Evolutionary conservation across 2,888 invertebrate genomes (phyloP), one percentile per base, ranked within the genome.

Genomic region (Electrophaes corylata): DNA sequence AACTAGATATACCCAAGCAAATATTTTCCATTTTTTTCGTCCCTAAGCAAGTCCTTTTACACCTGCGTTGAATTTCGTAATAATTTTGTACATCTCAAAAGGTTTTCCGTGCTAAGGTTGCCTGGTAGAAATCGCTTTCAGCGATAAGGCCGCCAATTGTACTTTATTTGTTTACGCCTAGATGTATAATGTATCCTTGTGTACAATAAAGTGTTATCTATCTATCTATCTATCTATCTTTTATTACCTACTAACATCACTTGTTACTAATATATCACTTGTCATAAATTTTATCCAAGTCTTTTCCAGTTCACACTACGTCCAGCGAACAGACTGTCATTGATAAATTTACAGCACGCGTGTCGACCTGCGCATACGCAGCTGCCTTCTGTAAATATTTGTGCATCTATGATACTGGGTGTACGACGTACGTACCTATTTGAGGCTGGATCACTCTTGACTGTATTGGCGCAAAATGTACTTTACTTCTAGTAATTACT

Each of bases 351-450:
- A 73, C 72, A 57, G 64, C 70, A 62, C 66, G 65, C 61, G 64
- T 70, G 69, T 61, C 67, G 65, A 69, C 68, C 69, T 73, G 76
- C 65, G 75, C 67, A 57, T 47, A 68, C 71, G 75, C 81, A 83
- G 81, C 81, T 78, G 82, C 73, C 73, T 72, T 76, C 76, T 72
- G 85, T 84, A 87, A 87, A 89, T 85, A 88, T 88, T 87, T 82
- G 83, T 78, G 70, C 72, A 64, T 69, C 69, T 71, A 76, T 77
- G 78, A 74, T 77, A 20, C 33, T 48, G 11, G 10, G 39, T 48
- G 6, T 31, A n/a, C n/a, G n/a, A n/a, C n/a, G n/a, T n/a, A n/a
- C n/a, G 20, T 41, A 47, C 18, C 5, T 26, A 16, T 40, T 10
- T 2, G 33, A 44, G 43, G n/a, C 44, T 49, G 6, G 33, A 23